Conservation (phyloP, 1,140 invertebrate genomes). For the Lutraria rhynchaena region DNA sequence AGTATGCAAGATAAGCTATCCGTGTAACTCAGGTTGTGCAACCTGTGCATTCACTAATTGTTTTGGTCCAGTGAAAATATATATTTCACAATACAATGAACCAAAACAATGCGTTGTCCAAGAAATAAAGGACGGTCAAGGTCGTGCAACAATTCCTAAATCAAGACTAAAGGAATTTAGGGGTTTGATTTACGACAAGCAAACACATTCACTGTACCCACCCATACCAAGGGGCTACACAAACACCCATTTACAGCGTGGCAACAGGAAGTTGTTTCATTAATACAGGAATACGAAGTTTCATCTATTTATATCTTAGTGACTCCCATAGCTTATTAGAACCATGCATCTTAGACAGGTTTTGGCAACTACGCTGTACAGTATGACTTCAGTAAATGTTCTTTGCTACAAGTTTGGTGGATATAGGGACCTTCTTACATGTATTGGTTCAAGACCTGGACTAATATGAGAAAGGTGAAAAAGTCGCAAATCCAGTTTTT, state of each 20-base stretch:
- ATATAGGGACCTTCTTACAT: too few relatives aligned
- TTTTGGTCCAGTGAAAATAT: constrained; percentile 50
- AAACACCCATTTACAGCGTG: not conserved
- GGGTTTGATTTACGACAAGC: constrained; percentile 50
- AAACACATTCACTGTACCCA: constrained; percentile 50
- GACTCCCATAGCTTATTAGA: too few relatives aligned
- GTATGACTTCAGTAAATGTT: too few relatives aligned
- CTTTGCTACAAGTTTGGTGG: too few relatives aligned
- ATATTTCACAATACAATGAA: constrained; percentile 34
- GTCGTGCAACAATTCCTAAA: constrained; percentile 22
- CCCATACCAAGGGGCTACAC: constrained; percentile 29
- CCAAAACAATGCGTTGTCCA: constrained; percentile 23
- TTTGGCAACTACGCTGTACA: too few relatives aligned
- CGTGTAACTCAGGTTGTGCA: constrained; percentile 38
- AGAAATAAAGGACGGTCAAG: constrained; percentile 48
- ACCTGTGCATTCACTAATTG: constrained; percentile 43
- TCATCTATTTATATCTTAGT: too few relatives aligned
- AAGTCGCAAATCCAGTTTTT: too few relatives aligned
- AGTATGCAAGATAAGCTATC: constrained; percentile 47
- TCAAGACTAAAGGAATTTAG: constrained; percentile 38
- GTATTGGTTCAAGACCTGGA: too few relatives aligned
- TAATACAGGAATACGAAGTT: too few relatives aligned
- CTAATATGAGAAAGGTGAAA: too few relatives aligned
- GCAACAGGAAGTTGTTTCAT: constrained; percentile 37
- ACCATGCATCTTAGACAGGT: too few relatives aligned